Evolutionary conservation across 2,113 vertebrate species (phyloP).

Genomic region (Arenaria interpres): DNA sequence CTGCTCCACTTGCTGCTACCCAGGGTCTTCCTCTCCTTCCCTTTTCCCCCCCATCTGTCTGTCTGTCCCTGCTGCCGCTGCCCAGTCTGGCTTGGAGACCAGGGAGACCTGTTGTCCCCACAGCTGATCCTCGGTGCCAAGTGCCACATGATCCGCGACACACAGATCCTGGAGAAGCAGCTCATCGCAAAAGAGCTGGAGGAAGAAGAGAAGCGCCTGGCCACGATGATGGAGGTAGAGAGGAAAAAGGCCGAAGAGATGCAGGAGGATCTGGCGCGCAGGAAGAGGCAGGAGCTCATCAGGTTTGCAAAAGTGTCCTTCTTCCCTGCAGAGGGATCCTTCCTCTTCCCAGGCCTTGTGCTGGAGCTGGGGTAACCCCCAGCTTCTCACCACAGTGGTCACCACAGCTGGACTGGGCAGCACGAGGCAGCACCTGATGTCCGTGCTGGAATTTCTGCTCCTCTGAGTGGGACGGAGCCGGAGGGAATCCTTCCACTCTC

Average conservation of each 20-base stretch:
- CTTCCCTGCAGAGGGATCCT: accelerated
- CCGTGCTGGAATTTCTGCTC: accelerated
- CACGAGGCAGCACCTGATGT: accelerated
- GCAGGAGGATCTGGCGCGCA: constrained; percentile 75
- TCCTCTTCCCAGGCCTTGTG: not conserved
- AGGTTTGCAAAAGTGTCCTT: constrained; percentile 27
- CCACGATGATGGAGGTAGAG: constrained; percentile 87
- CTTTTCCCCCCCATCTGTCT: accelerated
- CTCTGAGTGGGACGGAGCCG: not conserved
- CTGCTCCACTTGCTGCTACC: not conserved
- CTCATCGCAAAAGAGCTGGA: constrained; percentile 77
- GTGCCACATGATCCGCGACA: constrained; percentile 86
- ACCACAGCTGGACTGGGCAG: not conserved
- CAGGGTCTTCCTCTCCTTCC: not conserved
- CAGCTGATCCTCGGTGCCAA: constrained; percentile 85
- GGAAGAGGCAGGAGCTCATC: constrained; percentile 77
- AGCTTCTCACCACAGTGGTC: not conserved
- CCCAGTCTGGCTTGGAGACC: not conserved
- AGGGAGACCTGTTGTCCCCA: not conserved
- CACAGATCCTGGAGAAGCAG: constrained; percentile 86
- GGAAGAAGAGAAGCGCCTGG: constrained; percentile 84
- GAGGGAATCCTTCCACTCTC: not conserved
- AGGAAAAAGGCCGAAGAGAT: constrained; percentile 75
- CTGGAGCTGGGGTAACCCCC: too few relatives aligned
- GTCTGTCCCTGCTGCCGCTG: not conserved